Evolutionary conservation across 2,888 invertebrate species (phyloP), one percentile per base, ranked within the genome.

Genomic region (Teinopalpus imperialis): DNA sequence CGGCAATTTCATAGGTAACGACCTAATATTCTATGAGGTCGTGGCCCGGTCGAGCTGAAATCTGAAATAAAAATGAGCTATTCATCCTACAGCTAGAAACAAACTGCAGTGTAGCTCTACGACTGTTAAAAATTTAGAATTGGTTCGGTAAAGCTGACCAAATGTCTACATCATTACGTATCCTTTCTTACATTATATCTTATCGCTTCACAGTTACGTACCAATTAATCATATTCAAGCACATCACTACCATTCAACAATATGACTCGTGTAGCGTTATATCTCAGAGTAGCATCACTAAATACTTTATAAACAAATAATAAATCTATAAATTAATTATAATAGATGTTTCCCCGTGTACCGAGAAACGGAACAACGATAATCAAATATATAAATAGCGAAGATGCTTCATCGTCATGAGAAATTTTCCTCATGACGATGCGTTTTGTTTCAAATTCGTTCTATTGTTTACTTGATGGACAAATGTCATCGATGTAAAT

Each of bases 361-460:
- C 36, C 16, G 2, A 27, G 43, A 35, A 35, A 30, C 43, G 43
- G 43, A 36, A 43, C 14, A 16, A 16, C 24, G 23, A 43, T 24
- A 36, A 32, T 14, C 12, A 26, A n/a, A n/a, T 10, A 10, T 44
- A 26, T 27, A 14, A 32, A 26, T 13, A 13, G 16, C 6, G 6
- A 20, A 27, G 2, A 18, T 16, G 12, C 20, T 14, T 2, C 5
- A 5, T 5, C 6, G 12, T 20, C 21, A 20, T 16, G 10, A 14
- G 9, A n/a, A 37, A 39, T 39, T 20, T 20, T 20, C 32, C 20
- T 2, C 32, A n/a, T 7, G 10, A 20, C 20, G 18, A 16, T 4
- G 16, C 16, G 9, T 26, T 16, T 27, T 9, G 18, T 37, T 24
- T 9, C n/a, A 24, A 41, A 14, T 1, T 9, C 13, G n/a, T 9